Base-by-base conservation (phyloP, 2,797 vertebrate species). In the Acanthurus tractus region DNA sequence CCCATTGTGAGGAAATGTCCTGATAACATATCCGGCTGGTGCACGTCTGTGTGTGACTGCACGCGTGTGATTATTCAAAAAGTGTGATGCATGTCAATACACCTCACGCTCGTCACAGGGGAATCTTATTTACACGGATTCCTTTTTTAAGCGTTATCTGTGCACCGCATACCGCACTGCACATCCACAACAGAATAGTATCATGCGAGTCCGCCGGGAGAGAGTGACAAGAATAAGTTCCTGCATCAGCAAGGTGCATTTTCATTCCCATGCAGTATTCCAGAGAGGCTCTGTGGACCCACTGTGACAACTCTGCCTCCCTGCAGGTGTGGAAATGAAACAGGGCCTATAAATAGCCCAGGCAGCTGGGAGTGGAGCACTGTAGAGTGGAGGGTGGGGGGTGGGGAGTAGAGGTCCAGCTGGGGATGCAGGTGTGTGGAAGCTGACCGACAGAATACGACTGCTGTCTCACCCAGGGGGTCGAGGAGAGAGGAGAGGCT, bases 281-380 rank as follows among this genome's bases (percentile, higher is more conserved):
- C 91, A 88, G 89, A 86, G 92, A 93, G 92, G 91, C 79, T 93
- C 86, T 72, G 88, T 88, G 90, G 89, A 89, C 91, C 93, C 87
- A 89, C 92, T 93, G 92, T 94, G 94, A 95, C 93, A 92, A 93
- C 91, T 92, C 88, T 91, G 91, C 90, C 88, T 94, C 93, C 93
- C 96, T 93, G 94, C 96, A 96, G 96, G 96, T 97, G 96, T 96
- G 96, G 93, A 96, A 95, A 96, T 97, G 96, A 96, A 96, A 96
- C 95, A 88, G 93, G 85, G 90, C 90, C 96, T 96, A 96, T 96
- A 97, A 97, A 97, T 96, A 97, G 95, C 93, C 87, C 90, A 84
- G 92, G 94, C 96, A 97, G 95, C 96, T 96, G 95, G 95, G 95
- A 96, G 95, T 90, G 90, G 91, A 95, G 93, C 86, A 52, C 67